phyloP scores from a whole-genome alignment of 1,140 invertebrate genomes.

The Drosophila kepulauana region DNA sequence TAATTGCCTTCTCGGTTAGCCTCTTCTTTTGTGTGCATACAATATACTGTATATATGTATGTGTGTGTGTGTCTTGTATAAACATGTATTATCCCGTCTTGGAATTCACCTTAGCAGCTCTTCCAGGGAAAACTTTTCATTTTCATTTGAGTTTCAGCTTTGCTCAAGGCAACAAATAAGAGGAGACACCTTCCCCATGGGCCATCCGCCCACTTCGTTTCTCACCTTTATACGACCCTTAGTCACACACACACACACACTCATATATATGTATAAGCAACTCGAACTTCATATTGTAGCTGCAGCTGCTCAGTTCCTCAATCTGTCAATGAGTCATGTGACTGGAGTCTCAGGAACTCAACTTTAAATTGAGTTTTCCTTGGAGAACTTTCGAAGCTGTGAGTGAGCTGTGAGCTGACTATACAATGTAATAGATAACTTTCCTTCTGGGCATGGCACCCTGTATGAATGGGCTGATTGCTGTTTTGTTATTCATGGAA shows the following conservation, averaged over 20 bases:
- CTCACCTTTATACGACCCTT: slow-evolving; percentile 30
- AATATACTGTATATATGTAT: background rate
- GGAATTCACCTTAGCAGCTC: slow-evolving; percentile 13
- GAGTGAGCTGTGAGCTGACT: background rate
- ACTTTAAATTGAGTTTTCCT: slow-evolving; percentile 74
- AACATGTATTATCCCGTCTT: slow-evolving; percentile 24
- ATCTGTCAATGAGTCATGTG: slow-evolving; percentile 61
- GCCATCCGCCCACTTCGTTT: slow-evolving; percentile 7
- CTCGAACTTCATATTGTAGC: slow-evolving; percentile 1
- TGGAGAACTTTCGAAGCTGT: slow-evolving; percentile 26
- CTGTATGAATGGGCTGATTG: slow-evolving; percentile 59
- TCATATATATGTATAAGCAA: background rate
- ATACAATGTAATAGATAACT: slow-evolving; percentile 63
- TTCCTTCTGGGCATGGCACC: slow-evolving; percentile 32
- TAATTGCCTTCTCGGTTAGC: slow-evolving; percentile 59
- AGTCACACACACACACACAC: background rate
- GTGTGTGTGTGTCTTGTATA: slow-evolving; percentile 27
- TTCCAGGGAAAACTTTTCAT: slow-evolving; percentile 52
- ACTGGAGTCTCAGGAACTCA: slow-evolving; percentile 38
- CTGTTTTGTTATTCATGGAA: slow-evolving; percentile 77
- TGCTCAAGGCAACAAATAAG: slow-evolving; percentile 17
- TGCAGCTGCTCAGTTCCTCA: slow-evolving; percentile 47
- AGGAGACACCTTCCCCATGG: slow-evolving; percentile 17
- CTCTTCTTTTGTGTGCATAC: slow-evolving; percentile 28
- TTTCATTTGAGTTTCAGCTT: slow-evolving; percentile 41